A percentile compares a stretch with the other conserved stretches of the same genome.
phyloP scores from a whole-genome alignment of 2,113 vertebrate species.

The Bombycilla garrulus region DNA sequence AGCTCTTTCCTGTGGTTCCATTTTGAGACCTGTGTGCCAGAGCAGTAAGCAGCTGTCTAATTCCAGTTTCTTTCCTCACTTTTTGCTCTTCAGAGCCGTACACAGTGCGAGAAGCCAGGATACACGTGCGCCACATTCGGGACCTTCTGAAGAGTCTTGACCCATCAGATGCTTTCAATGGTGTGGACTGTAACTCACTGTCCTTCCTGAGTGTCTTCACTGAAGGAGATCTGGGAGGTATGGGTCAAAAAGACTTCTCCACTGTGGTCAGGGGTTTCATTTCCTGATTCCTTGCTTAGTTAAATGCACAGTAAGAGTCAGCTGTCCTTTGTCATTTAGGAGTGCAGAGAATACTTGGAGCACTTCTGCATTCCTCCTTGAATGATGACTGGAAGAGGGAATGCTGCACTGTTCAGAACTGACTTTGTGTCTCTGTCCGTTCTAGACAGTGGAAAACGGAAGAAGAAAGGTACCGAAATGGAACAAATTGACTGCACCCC shows the following conservation, averaged over 20 bases:
- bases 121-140: constrained; percentile 95
- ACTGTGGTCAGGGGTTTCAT: background rate
- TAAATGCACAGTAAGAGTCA: background rate
- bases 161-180: constrained; percentile 96
- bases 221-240: constrained; percentile 96
- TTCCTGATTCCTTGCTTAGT: background rate
- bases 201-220: constrained; percentile 96
- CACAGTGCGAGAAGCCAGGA: constrained; percentile 95
- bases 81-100: constrained; percentile 83
- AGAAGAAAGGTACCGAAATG: constrained; percentile 92
- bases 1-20: background rate
- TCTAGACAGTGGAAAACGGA: constrained; percentile 90
- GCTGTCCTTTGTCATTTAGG: background rate
- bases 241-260: background rate
- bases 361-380: background rate
- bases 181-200: constrained; percentile 95
- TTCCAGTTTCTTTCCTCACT: background rate
- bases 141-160: constrained; percentile 97
- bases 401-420: background rate
- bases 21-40: background rate
- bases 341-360: background rate
- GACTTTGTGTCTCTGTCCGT: background rate
- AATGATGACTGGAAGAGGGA: background rate
- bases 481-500: constrained; percentile 99
- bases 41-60: background rate